Base-by-base conservation (phyloP, 2,797 vertebrate species). In the Liasis olivaceus region DNA sequence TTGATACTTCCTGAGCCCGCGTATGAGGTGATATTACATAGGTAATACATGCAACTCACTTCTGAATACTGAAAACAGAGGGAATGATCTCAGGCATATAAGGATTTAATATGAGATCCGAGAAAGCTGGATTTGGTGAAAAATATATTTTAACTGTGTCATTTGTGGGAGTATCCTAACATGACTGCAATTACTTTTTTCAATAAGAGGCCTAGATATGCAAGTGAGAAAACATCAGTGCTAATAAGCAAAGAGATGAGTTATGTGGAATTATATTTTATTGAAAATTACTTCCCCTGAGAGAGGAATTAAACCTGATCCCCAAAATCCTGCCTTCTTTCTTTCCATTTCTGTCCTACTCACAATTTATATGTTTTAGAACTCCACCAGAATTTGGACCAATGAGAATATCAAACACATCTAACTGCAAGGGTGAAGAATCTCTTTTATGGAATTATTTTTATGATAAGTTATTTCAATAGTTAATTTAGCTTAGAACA, bases 401-500 rank as follows among this genome's bases (percentile, higher is more conserved):
- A 0, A 5, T n/a, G 3, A 1, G 26, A 91, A 36, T 42, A 69
- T n/a, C 77, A 69, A 42, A 42, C 17, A 72, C n/a, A 58, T 54
- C 84, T 0, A 96, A 92, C 93, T 94, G 85, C 93, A 96, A 95
- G 97, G 97, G 96, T 97, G 97, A 98, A 96, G 96, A 98, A 96
- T 97, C 96, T 96, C 97, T 97, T 97, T 97, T 95, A 97, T 95
- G 95, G 94, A 91, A 88, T 97, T 97, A 97, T 97, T 97, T 98
- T 98, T 98, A 97, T 96, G 96, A 96, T 97, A 97, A 98, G 97
- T 97, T 97, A 94, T 98, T 97, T 97, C 95, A 94, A 97, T 97
- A 96, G 96, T 97, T 98, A 97, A 98, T 97, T 98, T 98, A 96
- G 97, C 96, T 97, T 97, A 96, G 96, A 95, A 94, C 94, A 95